Evolutionary conservation across 2,113 vertebrate genomes (phyloP), one percentile per base, ranked within the genome.

Genomic region (Oryzias melastigma): DNA sequence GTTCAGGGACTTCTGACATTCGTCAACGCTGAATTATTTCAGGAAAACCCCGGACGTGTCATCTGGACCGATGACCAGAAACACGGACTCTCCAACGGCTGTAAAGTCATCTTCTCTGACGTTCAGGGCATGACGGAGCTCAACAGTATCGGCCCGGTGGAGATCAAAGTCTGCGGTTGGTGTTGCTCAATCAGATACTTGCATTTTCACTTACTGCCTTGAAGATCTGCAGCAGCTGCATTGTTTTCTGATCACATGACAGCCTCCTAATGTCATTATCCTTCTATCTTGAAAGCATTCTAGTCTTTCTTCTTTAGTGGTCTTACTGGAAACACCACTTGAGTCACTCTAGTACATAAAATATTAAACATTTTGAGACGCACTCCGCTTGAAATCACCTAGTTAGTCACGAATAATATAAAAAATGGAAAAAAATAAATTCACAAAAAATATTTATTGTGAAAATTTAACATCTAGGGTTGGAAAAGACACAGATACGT

Each of bases 101-200:
- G 84, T 25, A 75, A 71, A 52, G 94, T 96, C 59, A 80, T 35
- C 0, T 95, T 98, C 84, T 94, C 91, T 3, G 91, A 89, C 0
- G 81, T 97, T 19, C 83, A 91, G 62, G 96, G 95, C 63, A 98
- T 98, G 95, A 90, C 82, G 0, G 94, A 96, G 77, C 93, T 98
- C 81, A 97, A 98, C 0, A 14, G 10, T 52, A 72, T 3, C 24
- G 16, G 51, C 7, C 91, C 95, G 0, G 1, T 86, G 25, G 45
- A 87, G 0, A 88, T 97, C 64, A 79, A 0, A 5, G 60, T 89
- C 45, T 56, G 60, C 6, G 83, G 95, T 97, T 35, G 73, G 89
- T 80, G 45, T 76, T 29, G n/a, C 55, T 53, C 29, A 50, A 8
- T 7, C 3, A 13, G 17, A 29, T 18, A 17, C 14, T 47, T 41